Evolutionary conservation across 2,888 invertebrate species (phyloP).

Genomic region (Ormyrus labotus): DNA sequence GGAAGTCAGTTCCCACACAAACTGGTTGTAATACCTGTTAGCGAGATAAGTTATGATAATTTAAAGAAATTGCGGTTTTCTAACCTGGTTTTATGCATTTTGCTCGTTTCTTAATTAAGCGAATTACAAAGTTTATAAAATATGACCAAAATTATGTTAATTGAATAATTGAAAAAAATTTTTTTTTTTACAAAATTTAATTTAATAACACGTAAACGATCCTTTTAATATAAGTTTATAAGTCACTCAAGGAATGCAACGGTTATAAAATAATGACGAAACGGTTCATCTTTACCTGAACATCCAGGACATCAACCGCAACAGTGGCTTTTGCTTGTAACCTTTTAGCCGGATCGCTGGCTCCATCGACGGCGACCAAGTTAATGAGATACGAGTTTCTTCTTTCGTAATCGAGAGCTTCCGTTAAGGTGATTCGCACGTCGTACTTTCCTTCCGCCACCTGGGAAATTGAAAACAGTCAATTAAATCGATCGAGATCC

Average conservation of each 20-base stretch:
- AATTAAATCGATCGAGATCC: too few species aligned
- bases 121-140: too few species aligned
- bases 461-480: slow-evolving; percentile 71
- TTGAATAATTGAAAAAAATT: too few species aligned
- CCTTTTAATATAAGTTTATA: too few species aligned
- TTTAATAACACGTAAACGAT: too few species aligned
- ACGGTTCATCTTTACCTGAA: slow-evolving; percentile 76
- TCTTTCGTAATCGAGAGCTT: slow-evolving; percentile 86
- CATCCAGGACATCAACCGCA: slow-evolving; percentile 85
- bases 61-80: slow-evolving; percentile 1
- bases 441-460: slow-evolving; percentile 83
- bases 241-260: too few species aligned
- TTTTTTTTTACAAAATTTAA: too few species aligned
- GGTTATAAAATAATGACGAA: background rate
- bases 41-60: slow-evolving; percentile 8
- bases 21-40: slow-evolving; percentile 7
- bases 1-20: slow-evolving; percentile 27
- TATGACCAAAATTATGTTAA: too few species aligned
- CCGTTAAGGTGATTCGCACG: slow-evolving; percentile 82
- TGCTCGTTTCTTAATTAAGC: too few species aligned
- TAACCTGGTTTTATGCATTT: background rate
- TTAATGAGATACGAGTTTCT: slow-evolving; percentile 84
- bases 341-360: slow-evolving; percentile 78
- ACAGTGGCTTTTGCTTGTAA: slow-evolving; percentile 84
- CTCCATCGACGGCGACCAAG: slow-evolving; percentile 82